These are phyloP conservation scores for Terrapene triunguis DNA, from an alignment of 2,113 vertebrate genomes.

Conservation along the genomic window DNA sequence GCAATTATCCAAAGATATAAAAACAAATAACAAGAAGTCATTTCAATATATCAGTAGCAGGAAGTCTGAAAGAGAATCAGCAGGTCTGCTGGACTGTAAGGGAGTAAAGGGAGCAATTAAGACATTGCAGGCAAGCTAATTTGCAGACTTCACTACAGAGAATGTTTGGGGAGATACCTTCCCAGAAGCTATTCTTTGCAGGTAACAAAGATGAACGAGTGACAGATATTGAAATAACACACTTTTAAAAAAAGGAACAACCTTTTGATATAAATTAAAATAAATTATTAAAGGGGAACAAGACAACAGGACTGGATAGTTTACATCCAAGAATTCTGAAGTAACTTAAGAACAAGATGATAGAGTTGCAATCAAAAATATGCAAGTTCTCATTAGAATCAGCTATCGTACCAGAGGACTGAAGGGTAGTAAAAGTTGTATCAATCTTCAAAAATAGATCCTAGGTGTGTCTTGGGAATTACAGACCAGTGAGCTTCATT, in stretches of 20 bases:
- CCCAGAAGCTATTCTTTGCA: neutral
- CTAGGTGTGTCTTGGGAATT: neutral
- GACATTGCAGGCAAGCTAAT: neutral
- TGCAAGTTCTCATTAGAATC: slow-evolving; percentile 26
- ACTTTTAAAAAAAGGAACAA: neutral
- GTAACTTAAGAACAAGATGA: neutral
- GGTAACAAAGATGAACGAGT: neutral
- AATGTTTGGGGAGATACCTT: neutral
- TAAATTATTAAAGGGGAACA: neutral
- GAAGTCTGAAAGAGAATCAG: neutral
- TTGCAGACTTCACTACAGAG: neutral
- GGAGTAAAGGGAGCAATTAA: neutral
- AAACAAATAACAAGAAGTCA: neutral
- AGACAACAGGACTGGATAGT: neutral
- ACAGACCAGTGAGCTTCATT: slow-evolving; percentile 23
- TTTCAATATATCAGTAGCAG: neutral
- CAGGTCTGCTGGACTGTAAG: neutral
- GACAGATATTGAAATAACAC: neutral
- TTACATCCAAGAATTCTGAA: neutral
- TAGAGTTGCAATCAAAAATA: neutral
- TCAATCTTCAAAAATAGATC: slow-evolving; percentile 13
- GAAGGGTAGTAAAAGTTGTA: neutral
- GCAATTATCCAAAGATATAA: neutral
- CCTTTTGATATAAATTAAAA: neutral
- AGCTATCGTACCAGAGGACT: neutral